Base-by-base conservation (phyloP, 37 sponge, comb jelly and placozoan species). In the Hexactinellida sp. region DNA sequence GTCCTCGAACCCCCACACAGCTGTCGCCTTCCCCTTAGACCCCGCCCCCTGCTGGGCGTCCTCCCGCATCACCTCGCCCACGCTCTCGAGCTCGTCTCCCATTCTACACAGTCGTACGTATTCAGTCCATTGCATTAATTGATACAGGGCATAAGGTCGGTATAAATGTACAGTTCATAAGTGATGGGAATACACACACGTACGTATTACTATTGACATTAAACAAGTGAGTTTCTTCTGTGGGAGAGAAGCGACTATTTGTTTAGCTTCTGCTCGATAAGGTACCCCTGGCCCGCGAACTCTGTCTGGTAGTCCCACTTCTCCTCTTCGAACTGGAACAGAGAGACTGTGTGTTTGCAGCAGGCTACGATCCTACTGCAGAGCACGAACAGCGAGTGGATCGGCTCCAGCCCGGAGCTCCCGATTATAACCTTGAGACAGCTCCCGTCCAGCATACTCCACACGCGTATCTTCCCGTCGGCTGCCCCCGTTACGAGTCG, bases 281-380 rank as follows among this genome's bases (percentile, higher is more conserved):
- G 5, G 76, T 63, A 63, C 3, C 76, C 76, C 30, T 63, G 76
- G 3, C 76, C 76, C 30, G 76, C 76, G 76, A 63, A 63, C 34
- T 63, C 76, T 7, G 76, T 63, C 76, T 63, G 76, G 34, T 63
- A 63, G 34, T 63, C 76, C 76, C 76, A 63, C 76, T 63, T n/a
- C 76, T 63, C 76, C 34, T 63, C 76, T n/a, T 63, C 76, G 76
- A 63, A 63, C 28, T 63, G 76, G 76, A 63, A 63, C 28, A 28
- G 34, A 25, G 76, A 25, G 28, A 63, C 76, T 25, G 21, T 63
- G 5, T n/a, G 76, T 23, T 25, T n/a, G 76, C 76, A 21, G 76
- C 76, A 63, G 76, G 13, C 76, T 10, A 63, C 19, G 32, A 63
- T 63, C 13, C 34, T 63, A n/a, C 13, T 63, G 76, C 34, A 21